Evolutionary conservation across 2,113 vertebrate genomes (phyloP).

Genomic region (Solea senegalensis): DNA sequence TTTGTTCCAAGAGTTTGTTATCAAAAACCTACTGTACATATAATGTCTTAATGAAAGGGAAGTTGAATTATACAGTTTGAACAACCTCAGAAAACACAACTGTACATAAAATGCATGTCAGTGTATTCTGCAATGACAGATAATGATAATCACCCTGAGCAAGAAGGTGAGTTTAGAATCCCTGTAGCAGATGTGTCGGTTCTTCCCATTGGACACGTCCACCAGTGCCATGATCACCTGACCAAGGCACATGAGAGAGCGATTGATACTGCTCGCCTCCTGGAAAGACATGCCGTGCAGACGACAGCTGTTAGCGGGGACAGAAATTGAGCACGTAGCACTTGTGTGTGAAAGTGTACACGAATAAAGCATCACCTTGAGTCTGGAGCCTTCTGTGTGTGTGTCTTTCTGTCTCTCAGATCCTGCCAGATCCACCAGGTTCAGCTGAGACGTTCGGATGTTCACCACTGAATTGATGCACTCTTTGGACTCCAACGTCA

Average conservation of each 20-base stretch:
- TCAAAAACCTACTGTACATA: no score
- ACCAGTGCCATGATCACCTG: conserved; percentile 95
- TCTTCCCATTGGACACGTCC: conserved; percentile 92
- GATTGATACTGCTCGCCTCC: conserved; percentile 97
- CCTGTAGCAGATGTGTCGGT: conserved; percentile 92
- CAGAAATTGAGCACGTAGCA: background rate
- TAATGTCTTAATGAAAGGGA: background rate
- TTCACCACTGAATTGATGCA: conserved; percentile 88
- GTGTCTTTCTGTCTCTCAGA: conserved; percentile 96
- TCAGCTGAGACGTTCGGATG: conserved; percentile 92
- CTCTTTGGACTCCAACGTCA: conserved; percentile 94
- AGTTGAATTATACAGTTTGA: background rate
- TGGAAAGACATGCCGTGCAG: conserved; percentile 53
- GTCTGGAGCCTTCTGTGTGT: conserved; percentile 88
- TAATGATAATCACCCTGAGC: conserved; percentile 81
- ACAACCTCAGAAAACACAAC: background rate
- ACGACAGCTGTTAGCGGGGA: conserved; percentile 8
- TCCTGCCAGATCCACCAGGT: conserved; percentile 94
- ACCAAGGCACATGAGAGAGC: conserved; percentile 92
- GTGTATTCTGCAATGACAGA: background rate
- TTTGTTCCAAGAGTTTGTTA: no score
- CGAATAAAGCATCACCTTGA: conserved; percentile 83
- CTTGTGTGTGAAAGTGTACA: background rate
- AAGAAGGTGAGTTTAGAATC: conserved; percentile 97
- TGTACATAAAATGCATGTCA: no score